Percentiles rank a stretch among this genome's conserved stretches.
These are phyloP conservation scores for Pachydiplax longipennis DNA, from an alignment of 2,888 invertebrate species.

Conservation along the genomic window DNA sequence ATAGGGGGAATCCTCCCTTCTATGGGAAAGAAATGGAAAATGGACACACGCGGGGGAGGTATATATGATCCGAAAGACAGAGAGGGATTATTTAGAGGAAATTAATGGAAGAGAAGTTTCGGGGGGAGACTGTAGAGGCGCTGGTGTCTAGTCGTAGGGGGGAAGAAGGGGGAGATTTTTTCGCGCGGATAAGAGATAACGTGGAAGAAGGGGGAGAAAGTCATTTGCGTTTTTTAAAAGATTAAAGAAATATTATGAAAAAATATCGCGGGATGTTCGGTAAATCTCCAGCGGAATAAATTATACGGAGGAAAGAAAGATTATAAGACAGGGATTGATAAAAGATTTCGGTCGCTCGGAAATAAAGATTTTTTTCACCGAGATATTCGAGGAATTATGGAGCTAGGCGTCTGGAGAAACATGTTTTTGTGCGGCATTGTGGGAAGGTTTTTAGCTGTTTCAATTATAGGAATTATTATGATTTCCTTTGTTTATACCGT, in stretches of 20 bases:
- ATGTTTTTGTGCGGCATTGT: neutral
- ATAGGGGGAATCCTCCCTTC: neutral
- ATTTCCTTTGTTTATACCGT: neutral
- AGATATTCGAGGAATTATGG: conserved; percentile 34
- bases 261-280: neutral
- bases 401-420: neutral
- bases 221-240: conserved; percentile 44
- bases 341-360: conserved; percentile 2
- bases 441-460: neutral
- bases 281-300: conserved; percentile 29
- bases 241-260: conserved; percentile 12
- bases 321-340: conserved; percentile 31
- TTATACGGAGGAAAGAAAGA: conserved; percentile 20
- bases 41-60: neutral
- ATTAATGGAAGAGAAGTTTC: conserved; percentile 35
- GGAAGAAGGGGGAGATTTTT: neutral
- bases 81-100: conserved; percentile 34
- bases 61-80: conserved; percentile 25
- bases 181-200: conserved; percentile 36
- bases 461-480: neutral
- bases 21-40: conserved; percentile 39
- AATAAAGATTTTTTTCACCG: neutral
- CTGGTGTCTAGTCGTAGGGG: neutral
- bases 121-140: neutral
- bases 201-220: neutral